Evolutionary conservation across 2,797 vertebrate genomes (phyloP).

Genomic region (Xerus rutilus): DNA sequence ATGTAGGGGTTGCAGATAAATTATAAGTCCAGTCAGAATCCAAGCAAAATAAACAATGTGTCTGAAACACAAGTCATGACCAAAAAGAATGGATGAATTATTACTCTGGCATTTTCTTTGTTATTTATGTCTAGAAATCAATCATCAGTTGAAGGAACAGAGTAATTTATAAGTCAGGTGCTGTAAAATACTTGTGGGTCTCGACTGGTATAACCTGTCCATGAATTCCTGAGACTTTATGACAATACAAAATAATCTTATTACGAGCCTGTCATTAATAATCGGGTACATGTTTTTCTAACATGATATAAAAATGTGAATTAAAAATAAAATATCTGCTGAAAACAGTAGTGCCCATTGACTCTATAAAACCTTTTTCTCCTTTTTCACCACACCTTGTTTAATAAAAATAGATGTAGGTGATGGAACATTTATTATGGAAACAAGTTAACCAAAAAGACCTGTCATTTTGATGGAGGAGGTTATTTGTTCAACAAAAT

Average conservation of each 20-base stretch:
- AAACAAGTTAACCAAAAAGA: slow-evolving; percentile 85
- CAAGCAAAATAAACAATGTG: slow-evolving; percentile 77
- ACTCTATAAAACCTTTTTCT: slow-evolving; percentile 59
- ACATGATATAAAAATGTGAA: slow-evolving; percentile 76
- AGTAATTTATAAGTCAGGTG: slow-evolving; percentile 79
- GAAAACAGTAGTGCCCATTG: slow-evolving; percentile 72
- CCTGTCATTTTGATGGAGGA: slow-evolving; percentile 87
- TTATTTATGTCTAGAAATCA: slow-evolving; percentile 80
- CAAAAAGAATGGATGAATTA: slow-evolving; percentile 74
- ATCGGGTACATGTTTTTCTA: slow-evolving; percentile 75
- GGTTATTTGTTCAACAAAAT: slow-evolving; percentile 85
- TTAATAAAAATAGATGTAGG: slow-evolving; percentile 87
- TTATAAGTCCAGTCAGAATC: slow-evolving; percentile 63
- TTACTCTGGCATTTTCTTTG: slow-evolving; percentile 68
- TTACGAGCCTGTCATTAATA: slow-evolving; percentile 82
- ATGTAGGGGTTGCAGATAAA: slow-evolving; percentile 12
- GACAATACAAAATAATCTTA: slow-evolving; percentile 80
- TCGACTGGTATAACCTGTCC: slow-evolving; percentile 72
- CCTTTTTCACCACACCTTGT: slow-evolving; percentile 70
- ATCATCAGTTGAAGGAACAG: slow-evolving; percentile 68
- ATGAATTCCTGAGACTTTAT: slow-evolving; percentile 79
- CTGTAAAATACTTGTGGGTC: slow-evolving; percentile 79
- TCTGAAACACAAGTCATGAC: slow-evolving; percentile 65
- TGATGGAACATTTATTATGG: slow-evolving; percentile 85
- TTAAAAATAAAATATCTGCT: slow-evolving; percentile 77